phyloP scores from a whole-genome alignment of 2,113 vertebrate species.

The Anoplopoma fimbria region DNA sequence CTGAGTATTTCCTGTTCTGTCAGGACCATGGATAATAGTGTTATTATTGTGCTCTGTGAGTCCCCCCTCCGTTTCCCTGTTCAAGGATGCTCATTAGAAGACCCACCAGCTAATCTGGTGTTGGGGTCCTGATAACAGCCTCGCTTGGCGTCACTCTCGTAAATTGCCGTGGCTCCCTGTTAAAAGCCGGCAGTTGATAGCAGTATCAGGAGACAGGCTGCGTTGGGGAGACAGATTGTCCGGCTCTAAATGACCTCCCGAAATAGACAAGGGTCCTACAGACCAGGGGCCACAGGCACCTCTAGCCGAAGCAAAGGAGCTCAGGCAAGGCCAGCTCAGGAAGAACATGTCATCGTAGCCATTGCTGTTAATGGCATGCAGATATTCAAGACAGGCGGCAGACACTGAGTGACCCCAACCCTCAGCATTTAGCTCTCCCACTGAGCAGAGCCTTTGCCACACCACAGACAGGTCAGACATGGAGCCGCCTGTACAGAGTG shows the following conservation, averaged over 20 bases:
- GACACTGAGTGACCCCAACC: slow-evolving; percentile 76
- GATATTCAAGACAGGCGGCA: slow-evolving; percentile 80
- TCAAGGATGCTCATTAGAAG: slow-evolving; percentile 84
- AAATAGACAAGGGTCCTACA: slow-evolving; percentile 83
- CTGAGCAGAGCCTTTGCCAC: slow-evolving; percentile 55
- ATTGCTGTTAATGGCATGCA: slow-evolving; percentile 84
- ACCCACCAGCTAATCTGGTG: slow-evolving; percentile 84
- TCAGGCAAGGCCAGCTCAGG: slow-evolving; percentile 79
- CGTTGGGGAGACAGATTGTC: slow-evolving; percentile 82
- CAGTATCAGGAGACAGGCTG: slow-evolving; percentile 89
- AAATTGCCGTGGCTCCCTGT: slow-evolving; percentile 86
- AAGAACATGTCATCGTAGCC: slow-evolving; percentile 88
- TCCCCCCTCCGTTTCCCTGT: slow-evolving; percentile 65
- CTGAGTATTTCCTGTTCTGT: slow-evolving; percentile 65
- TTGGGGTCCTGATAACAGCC: slow-evolving; percentile 84
- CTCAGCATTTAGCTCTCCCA: slow-evolving; percentile 51
- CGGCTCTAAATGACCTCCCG: slow-evolving; percentile 85
- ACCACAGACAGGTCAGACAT: slow-evolving; percentile 80
- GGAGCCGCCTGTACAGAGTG: slow-evolving; percentile 72
- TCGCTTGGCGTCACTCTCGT: slow-evolving; percentile 89
- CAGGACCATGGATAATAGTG: slow-evolving; percentile 57
- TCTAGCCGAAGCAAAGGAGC: slow-evolving; percentile 65
- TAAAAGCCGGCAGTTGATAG: slow-evolving; percentile 87
- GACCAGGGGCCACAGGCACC: slow-evolving; percentile 71
- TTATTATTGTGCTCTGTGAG: slow-evolving; percentile 64